These are phyloP conservation scores for Sycophila texana DNA, from an alignment of 2,888 invertebrate genomes.

Conservation along the genomic window DNA sequence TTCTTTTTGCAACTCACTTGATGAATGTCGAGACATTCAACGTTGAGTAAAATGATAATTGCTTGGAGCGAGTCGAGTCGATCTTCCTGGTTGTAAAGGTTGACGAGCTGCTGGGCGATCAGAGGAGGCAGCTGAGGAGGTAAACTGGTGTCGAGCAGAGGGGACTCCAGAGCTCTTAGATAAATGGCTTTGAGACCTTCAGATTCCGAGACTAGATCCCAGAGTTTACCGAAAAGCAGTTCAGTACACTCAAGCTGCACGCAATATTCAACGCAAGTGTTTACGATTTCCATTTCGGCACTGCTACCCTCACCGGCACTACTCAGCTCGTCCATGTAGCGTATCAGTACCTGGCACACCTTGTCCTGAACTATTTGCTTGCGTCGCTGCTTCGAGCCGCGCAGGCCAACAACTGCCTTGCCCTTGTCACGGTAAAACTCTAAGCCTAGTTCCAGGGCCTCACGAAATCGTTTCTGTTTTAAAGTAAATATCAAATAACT, in stretches of 20 bases:
- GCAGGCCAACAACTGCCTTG: slow-evolving; percentile 80
- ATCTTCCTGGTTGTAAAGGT: slow-evolving; percentile 81
- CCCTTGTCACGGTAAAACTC: slow-evolving; percentile 81
- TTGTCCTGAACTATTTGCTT: slow-evolving; percentile 75
- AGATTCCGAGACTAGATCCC: slow-evolving; percentile 78
- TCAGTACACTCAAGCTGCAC: slow-evolving; percentile 74
- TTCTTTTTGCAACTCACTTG: slow-evolving; percentile 72
- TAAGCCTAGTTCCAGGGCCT: slow-evolving; percentile 79
- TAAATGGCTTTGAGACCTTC: slow-evolving; percentile 81
- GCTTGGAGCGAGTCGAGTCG: slow-evolving; percentile 83
- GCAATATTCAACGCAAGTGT: slow-evolving; percentile 72
- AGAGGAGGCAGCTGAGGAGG: slow-evolving; percentile 78
- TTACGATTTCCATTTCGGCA: slow-evolving; percentile 65
- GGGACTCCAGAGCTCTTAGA: slow-evolving; percentile 82
- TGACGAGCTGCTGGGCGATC: slow-evolving; percentile 82
- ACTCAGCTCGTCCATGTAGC: slow-evolving; percentile 73
- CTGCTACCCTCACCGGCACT: slow-evolving; percentile 62
- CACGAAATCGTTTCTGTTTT: slow-evolving; percentile 77
- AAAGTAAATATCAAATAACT: too few relatives aligned
- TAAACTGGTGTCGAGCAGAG: slow-evolving; percentile 77
- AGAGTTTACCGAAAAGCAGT: slow-evolving; percentile 76
- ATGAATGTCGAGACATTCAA: slow-evolving; percentile 82
- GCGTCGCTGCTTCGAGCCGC: slow-evolving; percentile 76
- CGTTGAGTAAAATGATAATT: slow-evolving; percentile 81
- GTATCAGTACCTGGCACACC: slow-evolving; percentile 71